phyloP scores from a whole-genome alignment of 2,888 invertebrate species.

The Exocentrus adspersus region DNA sequence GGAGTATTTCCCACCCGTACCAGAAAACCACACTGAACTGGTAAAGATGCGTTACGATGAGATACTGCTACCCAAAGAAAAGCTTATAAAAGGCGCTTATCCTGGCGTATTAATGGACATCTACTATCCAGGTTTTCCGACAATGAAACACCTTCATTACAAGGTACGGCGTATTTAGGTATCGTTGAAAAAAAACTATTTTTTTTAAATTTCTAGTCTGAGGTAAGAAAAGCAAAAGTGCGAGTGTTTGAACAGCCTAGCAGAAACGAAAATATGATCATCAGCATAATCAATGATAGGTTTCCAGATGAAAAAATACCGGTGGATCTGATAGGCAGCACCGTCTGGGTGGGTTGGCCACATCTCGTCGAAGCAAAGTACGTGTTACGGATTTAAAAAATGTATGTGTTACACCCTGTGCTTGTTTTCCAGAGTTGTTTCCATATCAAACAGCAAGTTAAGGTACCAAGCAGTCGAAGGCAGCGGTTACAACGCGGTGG shows the following conservation, averaged over 20 bases:
- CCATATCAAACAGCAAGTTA: conserved; percentile 69
- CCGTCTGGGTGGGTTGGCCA: conserved; percentile 90
- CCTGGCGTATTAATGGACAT: conserved; percentile 74
- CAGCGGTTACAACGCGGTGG: conserved; percentile 63
- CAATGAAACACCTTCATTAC: conserved; percentile 85
- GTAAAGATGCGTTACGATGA: conserved; percentile 67
- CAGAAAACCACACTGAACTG: conserved; percentile 69
- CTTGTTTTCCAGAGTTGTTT: conserved; percentile 66
- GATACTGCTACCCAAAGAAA: conserved; percentile 67
- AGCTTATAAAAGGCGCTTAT: conserved; percentile 76
- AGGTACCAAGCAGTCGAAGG: conserved; percentile 64
- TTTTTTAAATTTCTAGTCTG: conserved; percentile 48
- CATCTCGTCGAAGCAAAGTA: conserved; percentile 87
- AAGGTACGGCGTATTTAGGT: conserved; percentile 69
- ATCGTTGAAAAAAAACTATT: background rate
- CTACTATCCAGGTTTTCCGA: conserved; percentile 92
- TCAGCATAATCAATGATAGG: conserved; percentile 68
- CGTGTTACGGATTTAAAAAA: conserved; percentile 51
- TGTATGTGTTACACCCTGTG: no score
- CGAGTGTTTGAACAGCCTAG: conserved; percentile 91
- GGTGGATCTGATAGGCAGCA: conserved; percentile 73
- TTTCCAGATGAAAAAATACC: conserved; percentile 57
- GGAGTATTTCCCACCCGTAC: conserved; percentile 71
- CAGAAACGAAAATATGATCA: conserved; percentile 83
- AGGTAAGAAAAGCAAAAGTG: conserved; percentile 74